phyloP scores from a whole-genome alignment of 2,113 vertebrate species.

The Ovis aries region ARS-UI_Ramb_v3.0 NC_056068.1:34732001-34732500 shows the following conservation, averaged over 20 bases:
- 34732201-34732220: neutral
- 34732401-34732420: neutral
- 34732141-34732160: neutral
- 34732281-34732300: neutral
- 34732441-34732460: neutral
- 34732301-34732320: neutral
- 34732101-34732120: neutral
- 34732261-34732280: neutral
- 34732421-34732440: neutral
- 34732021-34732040: neutral
- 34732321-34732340: neutral
- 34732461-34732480: neutral
- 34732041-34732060: neutral
- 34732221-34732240: neutral
- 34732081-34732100: neutral
- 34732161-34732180: neutral
- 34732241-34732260: neutral
- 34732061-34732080: neutral
- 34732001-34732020: neutral
- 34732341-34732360: neutral
- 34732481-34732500: neutral
- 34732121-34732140: neutral
- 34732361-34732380: neutral
- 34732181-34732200: neutral
- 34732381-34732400: neutral